phyloP scores from a whole-genome alignment of 2,113 vertebrate genomes.

The Chascanopsetta lugubris region DNA sequence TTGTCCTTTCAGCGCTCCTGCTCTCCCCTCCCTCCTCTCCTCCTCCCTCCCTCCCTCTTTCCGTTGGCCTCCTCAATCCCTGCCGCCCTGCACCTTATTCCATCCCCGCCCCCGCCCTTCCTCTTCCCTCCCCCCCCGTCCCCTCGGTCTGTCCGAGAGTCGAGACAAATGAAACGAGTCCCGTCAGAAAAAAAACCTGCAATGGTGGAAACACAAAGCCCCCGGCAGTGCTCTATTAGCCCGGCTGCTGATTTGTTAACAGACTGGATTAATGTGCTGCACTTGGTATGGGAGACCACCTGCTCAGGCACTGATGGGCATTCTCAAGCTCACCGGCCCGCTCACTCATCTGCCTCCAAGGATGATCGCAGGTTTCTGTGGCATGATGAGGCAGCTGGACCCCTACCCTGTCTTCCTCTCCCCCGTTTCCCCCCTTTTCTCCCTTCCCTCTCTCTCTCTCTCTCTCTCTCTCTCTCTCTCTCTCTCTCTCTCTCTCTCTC shows the following conservation, averaged over 20 bases:
- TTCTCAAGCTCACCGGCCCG: constrained; percentile 62
- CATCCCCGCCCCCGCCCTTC: constrained; percentile 6
- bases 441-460: constrained; percentile 11
- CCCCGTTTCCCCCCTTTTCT: neutral
- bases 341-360: constrained; percentile 72
- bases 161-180: constrained; percentile 70
- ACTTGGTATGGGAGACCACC: constrained; percentile 72
- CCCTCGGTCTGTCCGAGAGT: constrained; percentile 32
- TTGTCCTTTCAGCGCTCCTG: constrained; percentile 50
- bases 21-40: neutral
- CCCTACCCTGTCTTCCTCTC: neutral
- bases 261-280: constrained; percentile 71
- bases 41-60: neutral
- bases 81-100: constrained; percentile 17
- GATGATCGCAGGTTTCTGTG: constrained; percentile 70
- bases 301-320: constrained; percentile 69
- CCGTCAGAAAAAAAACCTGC: neutral
- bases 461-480: constrained; percentile 18
- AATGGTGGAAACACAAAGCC: constrained; percentile 66
- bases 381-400: constrained; percentile 53
- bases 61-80: constrained; percentile 7
- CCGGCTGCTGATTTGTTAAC: constrained; percentile 75
- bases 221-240: constrained; percentile 72
- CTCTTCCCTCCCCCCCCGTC: neutral
- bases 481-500: neutral